These are phyloP conservation scores for Phoeniculus purpureus DNA, from an alignment of 2,797 vertebrate species.

Conservation along the genomic window DNA sequence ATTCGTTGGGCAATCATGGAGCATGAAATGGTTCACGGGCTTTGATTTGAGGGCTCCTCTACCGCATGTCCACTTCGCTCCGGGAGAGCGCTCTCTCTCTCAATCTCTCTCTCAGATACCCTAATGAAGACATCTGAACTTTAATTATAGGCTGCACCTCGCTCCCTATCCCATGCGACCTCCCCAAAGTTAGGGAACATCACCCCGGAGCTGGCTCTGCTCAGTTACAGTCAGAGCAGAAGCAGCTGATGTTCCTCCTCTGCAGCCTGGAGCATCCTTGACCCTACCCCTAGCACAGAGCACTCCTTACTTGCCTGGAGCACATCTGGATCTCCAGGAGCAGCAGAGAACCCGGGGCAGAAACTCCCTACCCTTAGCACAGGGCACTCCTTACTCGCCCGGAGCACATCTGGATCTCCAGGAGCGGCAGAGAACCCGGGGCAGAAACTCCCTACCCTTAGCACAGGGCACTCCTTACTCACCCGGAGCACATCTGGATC, in stretches of 20 bases:
- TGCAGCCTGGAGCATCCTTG: rapidly evolving
- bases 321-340: rapidly evolving
- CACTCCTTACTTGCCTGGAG: rapidly evolving
- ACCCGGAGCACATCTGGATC: rapidly evolving
- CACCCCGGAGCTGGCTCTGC: neutral
- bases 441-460: neutral
- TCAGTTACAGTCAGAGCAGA: rapidly evolving
- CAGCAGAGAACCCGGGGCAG: neutral
- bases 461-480: rapidly evolving
- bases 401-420: rapidly evolving
- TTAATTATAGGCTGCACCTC: conserved; percentile 80
- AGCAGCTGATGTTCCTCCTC: neutral
- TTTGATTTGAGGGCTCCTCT: conserved; percentile 82
- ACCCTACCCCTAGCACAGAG: rapidly evolving
- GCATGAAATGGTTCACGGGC: conserved; percentile 72
- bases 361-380: rapidly evolving
- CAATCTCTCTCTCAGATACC: no score
- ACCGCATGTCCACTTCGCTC: conserved; percentile 77
- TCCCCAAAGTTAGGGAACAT: conserved; percentile 40
- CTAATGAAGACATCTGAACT: conserved; percentile 82
- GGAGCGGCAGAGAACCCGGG: neutral
- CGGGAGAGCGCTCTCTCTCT: conserved; percentile 73
- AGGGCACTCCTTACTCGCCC: rapidly evolving
- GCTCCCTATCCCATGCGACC: conserved; percentile 51
- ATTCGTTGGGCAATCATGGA: conserved; percentile 73